phyloP scores from a whole-genome alignment of 2,113 vertebrate genomes.

The Acrocephalus arundinaceus region DNA sequence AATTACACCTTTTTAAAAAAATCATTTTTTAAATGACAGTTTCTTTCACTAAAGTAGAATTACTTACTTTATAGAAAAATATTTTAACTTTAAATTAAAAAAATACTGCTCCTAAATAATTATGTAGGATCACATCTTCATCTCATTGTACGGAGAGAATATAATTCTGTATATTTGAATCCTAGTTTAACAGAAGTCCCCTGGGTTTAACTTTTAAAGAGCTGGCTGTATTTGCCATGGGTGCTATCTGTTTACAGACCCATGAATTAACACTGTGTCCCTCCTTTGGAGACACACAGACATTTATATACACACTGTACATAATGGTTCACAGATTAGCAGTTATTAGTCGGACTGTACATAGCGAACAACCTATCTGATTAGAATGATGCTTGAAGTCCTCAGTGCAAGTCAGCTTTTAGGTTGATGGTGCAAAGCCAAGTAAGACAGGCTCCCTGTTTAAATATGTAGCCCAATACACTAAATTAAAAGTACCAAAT shows the following conservation, averaged over 20 bases:
- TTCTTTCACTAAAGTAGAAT: slow-evolving; percentile 60
- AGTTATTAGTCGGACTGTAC: slow-evolving; percentile 92
- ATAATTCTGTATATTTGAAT: slow-evolving; percentile 65
- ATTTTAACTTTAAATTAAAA: slow-evolving; percentile 69
- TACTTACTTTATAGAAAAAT: slow-evolving; percentile 68
- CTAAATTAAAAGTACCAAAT: slow-evolving; percentile 95
- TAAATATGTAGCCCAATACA: slow-evolving; percentile 98
- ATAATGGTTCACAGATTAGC: slow-evolving; percentile 82
- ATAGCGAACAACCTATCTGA: slow-evolving; percentile 82
- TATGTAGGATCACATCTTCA: slow-evolving; percentile 40
- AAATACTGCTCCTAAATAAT: slow-evolving; percentile 64
- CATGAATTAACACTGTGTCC: slow-evolving; percentile 54
- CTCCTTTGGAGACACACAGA: slow-evolving; percentile 72
- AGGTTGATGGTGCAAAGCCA: slow-evolving; percentile 89
- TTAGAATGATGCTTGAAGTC: slow-evolving; percentile 70
- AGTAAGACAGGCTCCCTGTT: slow-evolving; percentile 94
- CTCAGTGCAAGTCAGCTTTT: slow-evolving; percentile 65
- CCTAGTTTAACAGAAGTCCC: slow-evolving; percentile 52
- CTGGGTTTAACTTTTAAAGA: slow-evolving; percentile 65
- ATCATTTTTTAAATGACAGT: slow-evolving; percentile 55
- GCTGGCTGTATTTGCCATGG: slow-evolving; percentile 66
- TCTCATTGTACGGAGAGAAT: slow-evolving; percentile 44
- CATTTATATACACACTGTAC: slow-evolving; percentile 79
- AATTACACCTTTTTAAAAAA: slow-evolving; percentile 65
- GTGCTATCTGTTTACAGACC: slow-evolving; percentile 68